Base-by-base conservation (phyloP, 53 echinoderm and acorn worm genomes). In the Actinopyga echinites region DNA sequence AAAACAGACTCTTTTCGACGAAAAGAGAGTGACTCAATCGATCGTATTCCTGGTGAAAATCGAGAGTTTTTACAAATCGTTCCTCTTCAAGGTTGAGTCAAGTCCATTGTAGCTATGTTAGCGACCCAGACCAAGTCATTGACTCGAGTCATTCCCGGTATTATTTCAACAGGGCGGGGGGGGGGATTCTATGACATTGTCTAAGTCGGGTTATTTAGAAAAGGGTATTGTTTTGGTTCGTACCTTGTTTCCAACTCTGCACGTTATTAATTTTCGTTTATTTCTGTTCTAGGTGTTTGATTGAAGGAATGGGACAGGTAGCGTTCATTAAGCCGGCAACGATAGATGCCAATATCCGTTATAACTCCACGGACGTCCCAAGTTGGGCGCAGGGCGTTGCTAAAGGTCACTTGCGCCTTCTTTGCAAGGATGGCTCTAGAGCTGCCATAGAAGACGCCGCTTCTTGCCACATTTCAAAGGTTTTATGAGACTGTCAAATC, bases 291-390 rank as follows among this genome's bases (percentile, higher is more conserved):
- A 93, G 95, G 44, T 95, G 93, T 59, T 25, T 95, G 62, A 88
- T 74, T 30, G 93, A 93, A 23, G 87, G 57, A 35, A 77, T 35
- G 9, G 93, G 95, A 8, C 89, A 95, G 60, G 95, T 95, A 17
- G 95, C 95, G 23, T 95, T 95, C 75, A 89, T 93, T 65, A 95
- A 95, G 43, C 95, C 91, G 1, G 78, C 59, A 6, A 91, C 93
- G 6, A 19, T 95, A 56, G 45, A 35, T 19, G 89, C 65, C 3
- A 80, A 89, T 84, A 83, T 89, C 19, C 89, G 83, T 37, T 73
- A 73, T 3, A 62, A 55, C 22, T 75, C 75, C 68, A n/a, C n/a
- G n/a, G n/a, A n/a, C n/a, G n/a, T n/a, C n/a, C 19, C 30, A 3
- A 75, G 77, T 0, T 91, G 91, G 91, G 91, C 91, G 6, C 6